Conservation (phyloP, 2,797 vertebrate genomes). For the Kryptopterus vitreolus region DNA sequence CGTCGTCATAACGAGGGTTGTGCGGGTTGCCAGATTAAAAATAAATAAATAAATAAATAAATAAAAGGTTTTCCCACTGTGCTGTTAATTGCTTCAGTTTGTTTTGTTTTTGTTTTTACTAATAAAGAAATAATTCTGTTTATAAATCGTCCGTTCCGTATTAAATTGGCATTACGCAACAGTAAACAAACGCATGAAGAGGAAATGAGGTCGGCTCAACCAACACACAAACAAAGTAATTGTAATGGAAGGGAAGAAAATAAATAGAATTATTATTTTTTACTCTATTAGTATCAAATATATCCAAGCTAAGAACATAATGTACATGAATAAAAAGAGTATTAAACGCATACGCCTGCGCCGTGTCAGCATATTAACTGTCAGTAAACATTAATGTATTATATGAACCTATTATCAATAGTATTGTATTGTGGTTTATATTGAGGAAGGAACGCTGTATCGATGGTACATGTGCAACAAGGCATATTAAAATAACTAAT, state of each 20-base stretch:
- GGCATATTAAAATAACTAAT: too few relatives aligned
- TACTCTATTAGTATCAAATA: background rate
- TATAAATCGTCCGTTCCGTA: constrained; percentile 62
- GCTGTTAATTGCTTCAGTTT: constrained; percentile 72
- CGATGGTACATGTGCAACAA: too few relatives aligned
- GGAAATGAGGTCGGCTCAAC: constrained; percentile 57
- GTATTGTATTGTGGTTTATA: too few relatives aligned
- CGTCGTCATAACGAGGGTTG: constrained; percentile 1
- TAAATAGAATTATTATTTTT: background rate
- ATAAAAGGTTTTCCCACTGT: constrained; percentile 77
- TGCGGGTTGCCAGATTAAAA: background rate
- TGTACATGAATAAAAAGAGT: background rate
- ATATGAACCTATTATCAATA: too few relatives aligned
- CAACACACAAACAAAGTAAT: constrained; percentile 69
- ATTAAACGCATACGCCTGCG: too few relatives aligned
- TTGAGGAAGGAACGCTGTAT: too few relatives aligned
- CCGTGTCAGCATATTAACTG: background rate
- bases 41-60: too few relatives aligned
- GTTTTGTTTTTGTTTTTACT: constrained; percentile 70
- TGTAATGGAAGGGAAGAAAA: constrained; percentile 30
- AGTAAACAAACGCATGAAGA: constrained; percentile 56
- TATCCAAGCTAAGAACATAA: background rate
- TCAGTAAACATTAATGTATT: background rate
- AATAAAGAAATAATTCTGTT: constrained; percentile 38
- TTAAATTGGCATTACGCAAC: constrained; percentile 43